Evolutionary conservation across 2,113 vertebrate species (phyloP), one percentile per base, ranked within the genome.

Genomic region (Cebidichthys violaceus): DNA sequence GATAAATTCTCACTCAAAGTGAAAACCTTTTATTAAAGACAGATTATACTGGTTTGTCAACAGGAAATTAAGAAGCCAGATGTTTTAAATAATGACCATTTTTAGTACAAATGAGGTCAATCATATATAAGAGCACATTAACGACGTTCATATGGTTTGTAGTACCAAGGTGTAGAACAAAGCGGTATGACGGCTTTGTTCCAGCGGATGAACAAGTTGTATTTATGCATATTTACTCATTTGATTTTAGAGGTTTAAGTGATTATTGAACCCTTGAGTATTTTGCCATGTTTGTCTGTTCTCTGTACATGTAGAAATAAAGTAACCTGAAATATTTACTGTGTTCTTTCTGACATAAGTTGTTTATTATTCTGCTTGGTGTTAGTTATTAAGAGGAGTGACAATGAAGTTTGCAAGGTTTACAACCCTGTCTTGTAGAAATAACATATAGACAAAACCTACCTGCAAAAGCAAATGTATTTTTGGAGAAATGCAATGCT

Each of bases 321-420:
- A 59, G 24, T 14, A 29, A 59, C 55, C 55, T 29, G 55, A 75
- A 66, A 29, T 57, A 14, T 77, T 71, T 71, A 45, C n/a, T 54
- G 76, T 74, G 47, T 84, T 70, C 39, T 31, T 80, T 85, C 33
- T 85, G 60, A 67, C 52, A 74, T 68, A 31, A 14, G 7, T 72
- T 78, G 62, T 70, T 35, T 20, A 14, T 24, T 13, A 57, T 59
- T 59, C 24, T 59, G 55, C 55, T 59, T 59, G 29, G 27, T 59
- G 55, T 13, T 57, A 27, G n/a, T 6, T 59, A 29, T 59, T 29
- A 59, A 29, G 13, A 17, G 4, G 2, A 59, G 24, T 29, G 55
- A 29, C 55, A 59, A 59, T 59, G 27, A 59, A 27, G 13, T 57
- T 27, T 57, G 24, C 55, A 15, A 29, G 24, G 55, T 59, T 57